These are phyloP conservation scores for Penelope pileata DNA, from an alignment of 2,113 vertebrate species.

Conservation along the genomic window DNA sequence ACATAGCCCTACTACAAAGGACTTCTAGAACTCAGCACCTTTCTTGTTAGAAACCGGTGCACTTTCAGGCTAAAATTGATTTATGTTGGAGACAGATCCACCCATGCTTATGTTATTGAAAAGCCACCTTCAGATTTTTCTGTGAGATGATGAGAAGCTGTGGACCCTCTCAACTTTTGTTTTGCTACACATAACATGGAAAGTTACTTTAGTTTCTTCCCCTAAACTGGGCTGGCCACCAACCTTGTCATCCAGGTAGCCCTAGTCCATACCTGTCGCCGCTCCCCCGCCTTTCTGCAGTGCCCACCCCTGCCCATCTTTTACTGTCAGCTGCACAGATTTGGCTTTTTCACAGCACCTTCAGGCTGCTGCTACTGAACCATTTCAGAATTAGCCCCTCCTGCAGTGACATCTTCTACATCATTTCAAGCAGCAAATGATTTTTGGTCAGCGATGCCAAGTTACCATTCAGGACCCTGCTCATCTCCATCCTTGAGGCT, in stretches of 20 bases:
- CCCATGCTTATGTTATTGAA: not conserved
- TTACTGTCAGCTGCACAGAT: not conserved
- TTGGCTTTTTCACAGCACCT: not conserved
- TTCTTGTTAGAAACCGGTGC: not conserved
- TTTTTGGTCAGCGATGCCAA: not conserved
- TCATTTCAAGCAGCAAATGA: not conserved
- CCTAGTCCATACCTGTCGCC: not conserved
- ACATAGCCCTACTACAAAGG: not conserved
- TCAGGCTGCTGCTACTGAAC: not conserved
- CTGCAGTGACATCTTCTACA: not conserved
- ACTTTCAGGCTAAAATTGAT: not conserved
- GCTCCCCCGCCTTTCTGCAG: not conserved
- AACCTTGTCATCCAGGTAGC: not conserved
- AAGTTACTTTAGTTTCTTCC: not conserved
- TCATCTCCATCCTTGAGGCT: rapidly evolving
- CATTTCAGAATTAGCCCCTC: not conserved
- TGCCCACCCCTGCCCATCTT: not conserved
- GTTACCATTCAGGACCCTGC: not conserved
- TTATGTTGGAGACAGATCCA: not conserved
- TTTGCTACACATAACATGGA: not conserved
- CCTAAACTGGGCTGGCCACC: not conserved
- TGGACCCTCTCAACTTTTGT: not conserved
- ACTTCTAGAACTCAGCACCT: not conserved
- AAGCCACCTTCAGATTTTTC: not conserved
- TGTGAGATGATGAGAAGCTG: not conserved